Conservation (phyloP, 2,888 invertebrate genomes). For the Amphipoea oculea region DNA sequence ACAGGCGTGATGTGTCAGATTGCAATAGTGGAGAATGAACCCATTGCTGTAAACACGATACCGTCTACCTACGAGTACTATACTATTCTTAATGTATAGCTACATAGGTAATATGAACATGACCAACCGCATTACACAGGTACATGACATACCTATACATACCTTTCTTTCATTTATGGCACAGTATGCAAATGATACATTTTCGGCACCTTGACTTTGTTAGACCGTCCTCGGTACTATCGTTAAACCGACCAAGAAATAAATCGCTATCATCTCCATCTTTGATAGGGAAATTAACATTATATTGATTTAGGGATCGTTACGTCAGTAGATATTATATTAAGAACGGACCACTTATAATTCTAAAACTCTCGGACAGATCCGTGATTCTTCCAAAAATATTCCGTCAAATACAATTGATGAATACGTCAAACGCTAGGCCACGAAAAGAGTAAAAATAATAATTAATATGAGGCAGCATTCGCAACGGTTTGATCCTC, state of each 20-base stretch:
- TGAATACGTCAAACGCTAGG: slow-evolving; percentile 16
- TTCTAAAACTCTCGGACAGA: neutral
- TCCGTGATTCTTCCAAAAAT: neutral
- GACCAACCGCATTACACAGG: neutral
- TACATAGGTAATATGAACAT: neutral
- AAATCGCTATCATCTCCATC: slow-evolving; percentile 44
- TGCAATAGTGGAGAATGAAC: slow-evolving; percentile 16
- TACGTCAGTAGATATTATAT: slow-evolving; percentile 15
- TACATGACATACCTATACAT: neutral
- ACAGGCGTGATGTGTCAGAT: slow-evolving; percentile 1
- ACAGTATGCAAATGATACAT: slow-evolving; percentile 29
- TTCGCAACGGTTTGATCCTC: slow-evolving; percentile 52
- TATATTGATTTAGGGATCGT: slow-evolving; percentile 45
- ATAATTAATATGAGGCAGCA: slow-evolving; percentile 47
- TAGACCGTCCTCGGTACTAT: slow-evolving; percentile 19
- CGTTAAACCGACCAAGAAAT: slow-evolving; percentile 46
- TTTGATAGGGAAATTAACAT: slow-evolving; percentile 53
- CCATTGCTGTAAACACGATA: slow-evolving; percentile 4
- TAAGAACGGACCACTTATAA: neutral
- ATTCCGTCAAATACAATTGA: slow-evolving; percentile 10
- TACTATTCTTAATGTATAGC: slow-evolving; percentile 10
- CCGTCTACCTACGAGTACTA: no score
- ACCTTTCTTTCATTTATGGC: neutral
- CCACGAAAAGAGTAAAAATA: slow-evolving; percentile 45
- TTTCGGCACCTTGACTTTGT: slow-evolving; percentile 22